A percentile compares a stretch with the other conserved stretches of the same genome.
Evolutionary conservation across 2,113 vertebrate genomes (phyloP).

Genomic region (Pipra filicauda): DNA sequence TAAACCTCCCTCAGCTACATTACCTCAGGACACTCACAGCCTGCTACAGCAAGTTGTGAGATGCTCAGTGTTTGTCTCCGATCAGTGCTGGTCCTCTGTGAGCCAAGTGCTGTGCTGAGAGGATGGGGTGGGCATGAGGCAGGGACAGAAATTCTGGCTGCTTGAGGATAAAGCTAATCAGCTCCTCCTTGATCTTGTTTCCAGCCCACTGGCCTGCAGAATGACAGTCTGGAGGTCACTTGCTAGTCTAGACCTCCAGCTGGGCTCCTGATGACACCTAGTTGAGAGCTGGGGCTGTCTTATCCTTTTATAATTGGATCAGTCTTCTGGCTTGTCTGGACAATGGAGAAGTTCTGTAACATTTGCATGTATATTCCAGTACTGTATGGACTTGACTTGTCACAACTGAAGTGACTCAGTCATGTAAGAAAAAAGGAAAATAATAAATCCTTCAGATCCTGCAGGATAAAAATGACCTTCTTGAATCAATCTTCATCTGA

Average conservation of each 20-base stretch:
- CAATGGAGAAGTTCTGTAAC: not conserved
- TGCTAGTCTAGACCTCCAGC: not conserved
- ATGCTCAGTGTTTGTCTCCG: not conserved
- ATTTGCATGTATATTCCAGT: not conserved
- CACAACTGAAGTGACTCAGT: constrained; percentile 6
- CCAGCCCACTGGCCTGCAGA: constrained; percentile 4
- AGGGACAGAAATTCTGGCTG: not conserved
- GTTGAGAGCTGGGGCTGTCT: not conserved
- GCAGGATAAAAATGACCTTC: constrained; percentile 9
- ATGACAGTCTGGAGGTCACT: constrained; percentile 9
- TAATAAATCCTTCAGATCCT: constrained; percentile 19
- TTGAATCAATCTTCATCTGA: constrained; percentile 52
- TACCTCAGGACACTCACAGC: not conserved
- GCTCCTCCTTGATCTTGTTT: constrained; percentile 41
- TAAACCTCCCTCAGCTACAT: constrained; percentile 19
- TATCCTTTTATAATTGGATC: not conserved
- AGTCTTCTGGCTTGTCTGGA: constrained; percentile 3
- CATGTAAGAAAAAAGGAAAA: not conserved
- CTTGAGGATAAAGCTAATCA: not conserved
- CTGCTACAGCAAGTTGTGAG: not conserved
- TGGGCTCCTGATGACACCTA: not conserved
- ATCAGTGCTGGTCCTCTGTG: not conserved
- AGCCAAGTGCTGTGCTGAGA: not conserved
- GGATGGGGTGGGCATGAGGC: not conserved
- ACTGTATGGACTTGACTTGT: not conserved